Percentiles rank a stretch among this genome's conserved stretches.
These are phyloP conservation scores for Periphyllus acericola DNA, from an alignment of 2,888 invertebrate species.

Conservation along the genomic window DNA sequence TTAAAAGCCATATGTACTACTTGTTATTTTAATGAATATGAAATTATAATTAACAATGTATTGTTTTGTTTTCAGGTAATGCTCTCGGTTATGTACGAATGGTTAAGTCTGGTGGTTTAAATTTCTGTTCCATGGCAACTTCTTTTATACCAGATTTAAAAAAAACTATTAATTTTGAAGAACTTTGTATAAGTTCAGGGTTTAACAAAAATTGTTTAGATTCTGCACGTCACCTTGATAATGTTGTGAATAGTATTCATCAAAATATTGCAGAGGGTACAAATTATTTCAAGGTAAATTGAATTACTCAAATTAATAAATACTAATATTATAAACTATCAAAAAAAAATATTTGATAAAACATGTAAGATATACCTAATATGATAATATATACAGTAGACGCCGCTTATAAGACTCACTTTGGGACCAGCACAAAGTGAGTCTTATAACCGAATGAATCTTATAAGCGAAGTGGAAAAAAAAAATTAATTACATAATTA, in stretches of 20 bases:
- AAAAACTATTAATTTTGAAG: constrained; percentile 74
- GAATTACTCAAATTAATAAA: background rate
- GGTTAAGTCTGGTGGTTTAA: constrained; percentile 91
- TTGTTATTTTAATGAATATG: background rate
- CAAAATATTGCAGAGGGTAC: constrained; percentile 88
- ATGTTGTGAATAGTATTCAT: constrained; percentile 80
- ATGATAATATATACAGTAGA: too few species aligned
- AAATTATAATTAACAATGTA: background rate
- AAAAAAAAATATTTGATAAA: background rate
- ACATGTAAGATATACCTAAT: too few species aligned
- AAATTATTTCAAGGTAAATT: constrained; percentile 79
- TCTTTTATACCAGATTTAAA: constrained; percentile 87
- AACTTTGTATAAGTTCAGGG: constrained; percentile 73
- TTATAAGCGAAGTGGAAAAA: too few species aligned
- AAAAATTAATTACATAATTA: too few species aligned
- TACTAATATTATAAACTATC: background rate
- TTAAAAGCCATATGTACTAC: background rate
- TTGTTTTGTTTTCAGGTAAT: constrained; percentile 73
- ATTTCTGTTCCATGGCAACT: constrained; percentile 90
- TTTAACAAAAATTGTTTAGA: constrained; percentile 73
- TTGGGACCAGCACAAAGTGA: too few species aligned
- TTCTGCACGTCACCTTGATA: constrained; percentile 79
- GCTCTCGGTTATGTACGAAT: constrained; percentile 96
- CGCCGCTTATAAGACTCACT: too few species aligned
- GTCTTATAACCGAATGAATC: too few species aligned